Percentiles rank a stretch among this genome's conserved stretches.
Evolutionary conservation across 2,888 invertebrate genomes (phyloP).

Genomic region (Sphaerophoria taeniata): DNA sequence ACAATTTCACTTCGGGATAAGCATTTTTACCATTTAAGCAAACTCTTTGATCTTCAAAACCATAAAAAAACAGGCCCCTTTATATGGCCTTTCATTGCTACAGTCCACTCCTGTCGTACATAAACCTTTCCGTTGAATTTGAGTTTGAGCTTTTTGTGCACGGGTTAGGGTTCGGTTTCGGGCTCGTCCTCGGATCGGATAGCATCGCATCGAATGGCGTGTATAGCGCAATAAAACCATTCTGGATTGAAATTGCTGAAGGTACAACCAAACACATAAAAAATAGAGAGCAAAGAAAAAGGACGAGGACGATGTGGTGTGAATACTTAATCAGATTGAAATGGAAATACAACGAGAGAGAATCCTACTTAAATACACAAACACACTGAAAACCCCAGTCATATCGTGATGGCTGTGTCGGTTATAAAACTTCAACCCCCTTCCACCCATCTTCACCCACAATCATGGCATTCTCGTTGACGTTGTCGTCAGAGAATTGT

Average conservation of each 20-base stretch:
- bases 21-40: too few species aligned
- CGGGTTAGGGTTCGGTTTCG: conserved; percentile 4
- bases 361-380: conserved; percentile 33
- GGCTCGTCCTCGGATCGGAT: conserved; percentile 4
- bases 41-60: too few species aligned
- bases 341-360: conserved; percentile 29
- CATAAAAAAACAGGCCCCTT: too few species aligned
- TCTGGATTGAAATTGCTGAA: conserved; percentile 66
- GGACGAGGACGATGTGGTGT: conserved; percentile 66
- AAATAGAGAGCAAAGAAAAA: conserved; percentile 10
- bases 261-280: conserved; percentile 51
- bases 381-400: conserved; percentile 10
- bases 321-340: conserved; percentile 73
- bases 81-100: conserved; percentile 14
- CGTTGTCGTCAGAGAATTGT: conserved; percentile 21
- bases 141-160: not conserved
- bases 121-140: conserved; percentile 52
- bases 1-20: too few species aligned
- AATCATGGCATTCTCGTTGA: not conserved
- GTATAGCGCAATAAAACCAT: conserved; percentile 70
- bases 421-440: not conserved
- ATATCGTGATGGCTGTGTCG: not conserved
- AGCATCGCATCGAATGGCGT: conserved; percentile 17
- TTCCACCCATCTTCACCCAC: not conserved
- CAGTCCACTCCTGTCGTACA: conserved; percentile 4